Evolutionary conservation across 2,888 invertebrate genomes (phyloP).

Genomic region (Sinhomidia bicolor): DNA sequence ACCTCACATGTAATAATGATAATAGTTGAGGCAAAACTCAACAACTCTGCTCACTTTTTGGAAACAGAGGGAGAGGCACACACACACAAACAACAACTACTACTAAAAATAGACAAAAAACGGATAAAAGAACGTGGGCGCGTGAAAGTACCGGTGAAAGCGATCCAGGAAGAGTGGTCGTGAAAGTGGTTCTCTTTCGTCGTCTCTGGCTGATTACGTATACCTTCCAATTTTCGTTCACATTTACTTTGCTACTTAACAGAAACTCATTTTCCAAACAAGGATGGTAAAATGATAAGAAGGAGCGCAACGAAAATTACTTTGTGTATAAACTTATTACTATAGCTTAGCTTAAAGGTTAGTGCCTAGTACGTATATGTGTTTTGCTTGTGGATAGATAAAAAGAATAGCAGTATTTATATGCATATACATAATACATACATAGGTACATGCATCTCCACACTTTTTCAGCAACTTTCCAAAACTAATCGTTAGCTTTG

Average conservation of each 20-base stretch:
- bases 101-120: constrained; percentile 16
- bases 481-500: constrained; percentile 61
- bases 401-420: not conserved
- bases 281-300: constrained; percentile 57
- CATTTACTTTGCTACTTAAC: constrained; percentile 63
- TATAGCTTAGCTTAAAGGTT: not conserved
- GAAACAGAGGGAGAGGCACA: no score
- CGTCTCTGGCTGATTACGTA: constrained; percentile 64
- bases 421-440: not conserved
- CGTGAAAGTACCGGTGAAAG: constrained; percentile 49
- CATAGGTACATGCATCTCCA: not conserved
- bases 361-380: no score
- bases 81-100: not conserved
- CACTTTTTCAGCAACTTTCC: constrained; percentile 56
- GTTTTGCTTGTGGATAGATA: not conserved
- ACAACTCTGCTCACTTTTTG: constrained; percentile 8
- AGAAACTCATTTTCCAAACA: constrained; percentile 66
- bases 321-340: not conserved
- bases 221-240: constrained; percentile 64
- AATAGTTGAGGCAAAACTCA: constrained; percentile 46
- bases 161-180: constrained; percentile 35
- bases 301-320: constrained; percentile 1
- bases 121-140: constrained; percentile 22
- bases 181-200: constrained; percentile 53
- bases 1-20: constrained; percentile 33